Base-by-base conservation (phyloP, 2,797 vertebrate species). In the Sardinella longiceps region DNA sequence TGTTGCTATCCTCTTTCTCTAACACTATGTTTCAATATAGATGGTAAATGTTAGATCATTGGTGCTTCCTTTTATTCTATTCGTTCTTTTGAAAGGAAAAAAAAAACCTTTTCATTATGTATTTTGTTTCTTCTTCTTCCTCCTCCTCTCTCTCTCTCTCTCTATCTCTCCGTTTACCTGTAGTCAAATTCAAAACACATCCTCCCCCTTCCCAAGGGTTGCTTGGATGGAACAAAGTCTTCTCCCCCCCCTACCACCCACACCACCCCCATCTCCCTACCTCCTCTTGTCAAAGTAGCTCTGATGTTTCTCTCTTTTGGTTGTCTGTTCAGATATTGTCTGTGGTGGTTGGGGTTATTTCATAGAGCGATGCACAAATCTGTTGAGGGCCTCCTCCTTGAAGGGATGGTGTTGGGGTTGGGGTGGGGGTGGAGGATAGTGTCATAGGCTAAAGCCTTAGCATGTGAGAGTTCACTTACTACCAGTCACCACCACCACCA, bases 31-130 rank as follows among this genome's bases (percentile, higher is more conserved):
- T 89, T 84, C 84, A 82, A 88, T 85, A 90, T 91, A 91, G 88
- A 90, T 88, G 89, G 92, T 92, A 87, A 91, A 77, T 88, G 82
- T 94, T 90, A 89, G 89, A 93, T 93, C 93, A 92, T 94, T 92
- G 94, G 95, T 96, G 95, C 95, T 96, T 96, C 95, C 94, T 94
- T 92, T 84, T 88, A 56, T 90, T 89, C 88, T 90, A 86, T 85
- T 88, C 85, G 89, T 91, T 58, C 60, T 90, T 90, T 85, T 89
- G 88, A 88, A n/a, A n/a, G n/a, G n/a, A n/a, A n/a, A n/a, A n/a
- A n/a, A n/a, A n/a, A n/a, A 89, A 86, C 87, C 89, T 20, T 88
- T 91, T 91, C 82, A 46, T 5, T 82, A 80, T 87, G 28, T 50
- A 23, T 84, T 90, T 81, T 87, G 84, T 45, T 80, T 86, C 90